Evolutionary conservation across 2,113 vertebrate genomes (phyloP), one percentile per base, ranked within the genome.

Genomic region (Sorex fumeus): DNA sequence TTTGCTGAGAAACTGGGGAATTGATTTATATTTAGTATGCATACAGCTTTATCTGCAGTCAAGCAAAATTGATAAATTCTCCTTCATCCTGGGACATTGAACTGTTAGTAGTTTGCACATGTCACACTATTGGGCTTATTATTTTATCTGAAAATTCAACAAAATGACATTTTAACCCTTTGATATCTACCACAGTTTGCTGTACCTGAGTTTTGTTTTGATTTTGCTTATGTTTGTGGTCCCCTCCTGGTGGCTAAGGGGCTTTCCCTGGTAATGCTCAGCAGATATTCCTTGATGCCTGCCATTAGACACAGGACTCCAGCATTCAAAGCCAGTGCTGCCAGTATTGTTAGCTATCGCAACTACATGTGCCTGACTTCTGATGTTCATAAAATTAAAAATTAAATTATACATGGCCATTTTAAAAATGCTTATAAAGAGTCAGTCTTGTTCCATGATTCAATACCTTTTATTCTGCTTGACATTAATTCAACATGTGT

Each of bases 401-500:
- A 87, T 50, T 60, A 82, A 62, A 87, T 50, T 60, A 60, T 60
- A 60, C 18, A 21, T 21, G 6, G 19, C 21, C 6, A 23, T 60
- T 60, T 60, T 60, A 21, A 60, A 60, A 67, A 36, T 91, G n/a
- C 27, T 64, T 57, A 66, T 76, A 36, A 66, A 84, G 21, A 83
- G 64, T 88, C 32, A 79, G 0, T 87, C 57, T 91, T 91, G 6
- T 91, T 69, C 66, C 74, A 72, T 75, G 57, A 60, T 21, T 23
- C 18, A 27, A n/a, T 93, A 69, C 8, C 62, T 95, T 93, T 87
- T 88, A 75, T 80, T 13, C 57, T 67, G 43, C 11, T 91, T 93
- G 71, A 91, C 76, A 57, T 85, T 93, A 84, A 93, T 81, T 92
- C 50, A 95, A 2, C 66, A 91, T 86, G 21, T 64, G 43, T 76